Base-by-base conservation (phyloP, 2,888 invertebrate genomes). In the Leucophenga maculata region DNA sequence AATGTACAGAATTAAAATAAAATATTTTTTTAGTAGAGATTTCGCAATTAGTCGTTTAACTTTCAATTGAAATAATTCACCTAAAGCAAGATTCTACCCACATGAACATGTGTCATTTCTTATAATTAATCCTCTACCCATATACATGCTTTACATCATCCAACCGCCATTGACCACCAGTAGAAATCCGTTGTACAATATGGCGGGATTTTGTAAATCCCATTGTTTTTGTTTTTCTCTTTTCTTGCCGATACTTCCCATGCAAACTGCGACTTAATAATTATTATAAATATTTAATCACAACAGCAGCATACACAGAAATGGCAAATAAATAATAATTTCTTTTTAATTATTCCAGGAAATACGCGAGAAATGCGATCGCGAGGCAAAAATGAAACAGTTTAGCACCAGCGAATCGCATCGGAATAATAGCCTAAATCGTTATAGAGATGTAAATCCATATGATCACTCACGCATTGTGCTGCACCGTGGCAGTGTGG, bases 381-480 rank as follows among this genome's bases (percentile, higher is more conserved):
- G 90, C 73, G 92, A 91, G 84, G 90, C 88, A 31, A 87, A 90
- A 65, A 92, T 91, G 83, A 91, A 92, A 71, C 91, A 90, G 79
- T 88, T 90, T 71, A 81, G 82, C 9, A 84, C 86, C 59, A 77
- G 77, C 73, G 88, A 87, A 78, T 87, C 88, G 62, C 86, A 86
- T 67, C 87, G 85, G 44, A 89, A 89, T 77, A 86, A 94, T 86
- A 91, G 91, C 71, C 89, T 97, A 76, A 98, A 98, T 89, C 92
- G 98, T 81, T 98, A 98, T 88, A 91, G 97, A 83, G 98, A 98
- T 91, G 98, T 98, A 9, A 96, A 94, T 88, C 98, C 98, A 1
- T 98, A 95, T 88, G 98, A 98, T 89, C 97, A 98, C 88, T 96
- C 95, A 85, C 91, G 98, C 75, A 94, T 98, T 73, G 90, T 94